Evolutionary conservation across 2,797 vertebrate genomes (phyloP).

Genomic region (Macropus fuliginosus): DNA sequence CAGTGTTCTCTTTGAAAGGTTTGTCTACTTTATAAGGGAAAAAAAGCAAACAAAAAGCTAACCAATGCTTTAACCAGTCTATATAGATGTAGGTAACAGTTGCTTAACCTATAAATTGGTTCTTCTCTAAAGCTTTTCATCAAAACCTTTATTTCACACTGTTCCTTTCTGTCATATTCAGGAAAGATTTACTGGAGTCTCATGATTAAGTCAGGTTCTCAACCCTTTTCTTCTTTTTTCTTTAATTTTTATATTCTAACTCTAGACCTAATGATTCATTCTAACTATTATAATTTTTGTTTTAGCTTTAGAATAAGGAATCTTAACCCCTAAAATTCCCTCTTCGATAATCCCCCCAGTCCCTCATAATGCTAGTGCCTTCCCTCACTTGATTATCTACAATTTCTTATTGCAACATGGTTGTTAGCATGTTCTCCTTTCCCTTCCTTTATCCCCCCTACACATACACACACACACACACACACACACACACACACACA

Average conservation of each 20-base stretch:
- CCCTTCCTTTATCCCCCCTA: background rate
- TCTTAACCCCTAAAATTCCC: background rate
- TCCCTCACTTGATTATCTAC: constrained; percentile 11
- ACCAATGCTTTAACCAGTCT: background rate
- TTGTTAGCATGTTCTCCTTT: background rate
- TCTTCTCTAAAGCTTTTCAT: background rate
- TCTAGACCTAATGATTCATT: background rate
- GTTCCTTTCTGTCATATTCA: background rate
- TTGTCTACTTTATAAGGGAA: background rate
- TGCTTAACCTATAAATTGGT: background rate
- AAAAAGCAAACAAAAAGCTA: background rate
- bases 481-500: background rate
- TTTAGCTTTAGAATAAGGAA: background rate
- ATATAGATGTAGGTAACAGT: background rate
- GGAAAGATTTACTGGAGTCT: constrained; percentile 3
- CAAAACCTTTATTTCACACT: background rate
- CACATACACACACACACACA: background rate
- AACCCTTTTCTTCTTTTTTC: background rate
- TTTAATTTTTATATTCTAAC: background rate
- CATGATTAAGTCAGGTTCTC: background rate
- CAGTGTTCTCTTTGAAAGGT: background rate
- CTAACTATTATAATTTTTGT: background rate
- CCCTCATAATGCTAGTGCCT: background rate
- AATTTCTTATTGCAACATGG: background rate
- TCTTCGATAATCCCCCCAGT: background rate